Conservation (phyloP, 2,113 vertebrate genomes). For the Melanostigma gelatinosum region DNA sequence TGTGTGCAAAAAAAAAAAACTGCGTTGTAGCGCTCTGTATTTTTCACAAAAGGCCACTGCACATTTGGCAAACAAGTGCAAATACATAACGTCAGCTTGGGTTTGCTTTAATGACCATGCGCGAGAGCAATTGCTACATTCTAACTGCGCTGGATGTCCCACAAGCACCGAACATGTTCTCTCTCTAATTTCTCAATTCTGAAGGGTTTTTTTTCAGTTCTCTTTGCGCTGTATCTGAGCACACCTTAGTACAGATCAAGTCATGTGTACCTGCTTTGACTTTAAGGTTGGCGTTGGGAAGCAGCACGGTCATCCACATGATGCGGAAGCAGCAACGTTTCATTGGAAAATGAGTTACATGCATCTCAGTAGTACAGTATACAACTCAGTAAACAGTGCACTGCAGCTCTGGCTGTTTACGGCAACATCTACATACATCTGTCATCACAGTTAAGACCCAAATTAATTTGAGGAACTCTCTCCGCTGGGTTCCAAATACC, state of each 20-base stretch:
- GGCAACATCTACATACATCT: background rate
- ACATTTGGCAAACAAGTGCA: background rate
- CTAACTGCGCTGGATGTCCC: background rate
- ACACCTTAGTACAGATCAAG: conserved; percentile 37
- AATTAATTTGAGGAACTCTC: background rate
- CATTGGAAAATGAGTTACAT: conserved; percentile 86
- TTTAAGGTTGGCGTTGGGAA: conserved; percentile 87
- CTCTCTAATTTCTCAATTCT: background rate
- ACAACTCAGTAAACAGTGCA: background rate
- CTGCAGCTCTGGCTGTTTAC: background rate
- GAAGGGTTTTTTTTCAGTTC: conserved; percentile 15
- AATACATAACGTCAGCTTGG: background rate
- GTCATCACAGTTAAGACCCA: background rate
- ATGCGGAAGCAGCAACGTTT: conserved; percentile 88
- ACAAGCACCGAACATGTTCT: background rate
- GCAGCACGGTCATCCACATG: conserved; percentile 91
- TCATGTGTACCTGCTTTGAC: conserved; percentile 89
- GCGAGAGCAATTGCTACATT: background rate
- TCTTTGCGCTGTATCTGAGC: conserved; percentile 67
- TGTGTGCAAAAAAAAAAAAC: background rate
- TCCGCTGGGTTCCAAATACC: conserved; percentile 12
- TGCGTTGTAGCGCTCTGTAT: background rate
- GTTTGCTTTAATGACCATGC: background rate
- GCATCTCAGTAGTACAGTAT: conserved; percentile 1
- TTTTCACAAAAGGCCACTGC: background rate